A percentile compares a stretch with the other conserved stretches of the same genome.
Conservation (phyloP, 2,113 vertebrate genomes). For the Telmatochromis bifrenatus region DNA sequence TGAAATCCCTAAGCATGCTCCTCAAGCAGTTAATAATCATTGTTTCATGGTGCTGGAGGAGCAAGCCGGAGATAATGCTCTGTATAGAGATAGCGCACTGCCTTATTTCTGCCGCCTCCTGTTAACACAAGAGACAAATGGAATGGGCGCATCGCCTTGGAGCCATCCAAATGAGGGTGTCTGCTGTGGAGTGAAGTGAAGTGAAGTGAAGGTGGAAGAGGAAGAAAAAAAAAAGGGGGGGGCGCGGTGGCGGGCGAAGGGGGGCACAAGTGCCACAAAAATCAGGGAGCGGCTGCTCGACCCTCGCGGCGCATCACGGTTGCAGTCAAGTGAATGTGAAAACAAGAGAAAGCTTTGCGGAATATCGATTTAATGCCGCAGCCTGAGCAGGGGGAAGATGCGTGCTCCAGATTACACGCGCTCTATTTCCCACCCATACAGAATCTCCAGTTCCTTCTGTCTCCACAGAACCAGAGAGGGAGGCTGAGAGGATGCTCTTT, state of each 20-base stretch:
- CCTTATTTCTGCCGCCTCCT: constrained; percentile 42
- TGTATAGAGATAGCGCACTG: constrained; percentile 44
- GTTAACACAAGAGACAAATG: constrained; percentile 56
- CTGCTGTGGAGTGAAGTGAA: constrained; percentile 49
- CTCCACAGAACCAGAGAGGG: constrained; percentile 55
- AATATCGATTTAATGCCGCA: constrained; percentile 94
- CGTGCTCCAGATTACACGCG: constrained; percentile 81
- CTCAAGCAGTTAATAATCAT: constrained; percentile 55
- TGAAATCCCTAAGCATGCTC: constrained; percentile 30
- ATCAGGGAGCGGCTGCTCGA: constrained; percentile 66
- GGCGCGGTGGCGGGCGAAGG: too few relatives aligned
- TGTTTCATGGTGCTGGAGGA: constrained; percentile 46
- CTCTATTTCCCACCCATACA: constrained; percentile 83
- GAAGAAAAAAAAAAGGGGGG: not conserved
- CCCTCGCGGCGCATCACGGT: constrained; percentile 79
- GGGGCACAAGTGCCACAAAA: constrained; percentile 71
- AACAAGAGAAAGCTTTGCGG: constrained; percentile 85
- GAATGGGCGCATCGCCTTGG: constrained; percentile 43
- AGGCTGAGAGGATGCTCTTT: constrained; percentile 28
- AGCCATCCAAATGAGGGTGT: constrained; percentile 62
- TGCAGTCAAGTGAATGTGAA: constrained; percentile 85
- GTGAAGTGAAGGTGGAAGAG: constrained; percentile 35
- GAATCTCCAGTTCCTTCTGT: constrained; percentile 77
- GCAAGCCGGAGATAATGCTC: constrained; percentile 51
- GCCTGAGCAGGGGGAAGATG: constrained; percentile 81